Conservation (phyloP, 2,888 invertebrate species). For the Scaeva pyrastri region DNA sequence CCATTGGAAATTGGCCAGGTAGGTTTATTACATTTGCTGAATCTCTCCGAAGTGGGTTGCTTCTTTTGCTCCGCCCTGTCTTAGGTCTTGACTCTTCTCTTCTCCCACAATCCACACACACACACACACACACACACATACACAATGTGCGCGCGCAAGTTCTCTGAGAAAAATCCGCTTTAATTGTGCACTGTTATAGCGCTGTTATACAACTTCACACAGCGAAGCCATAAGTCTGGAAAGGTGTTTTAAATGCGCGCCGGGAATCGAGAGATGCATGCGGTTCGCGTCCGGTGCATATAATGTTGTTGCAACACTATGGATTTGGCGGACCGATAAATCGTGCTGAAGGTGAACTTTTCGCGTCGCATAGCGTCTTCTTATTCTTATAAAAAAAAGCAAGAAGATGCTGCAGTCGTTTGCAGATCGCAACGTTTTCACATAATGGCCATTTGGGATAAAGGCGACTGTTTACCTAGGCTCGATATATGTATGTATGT, state of each 20-base stretch:
- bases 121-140: no score
- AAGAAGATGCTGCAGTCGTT: slow-evolving; percentile 59
- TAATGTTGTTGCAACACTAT: slow-evolving; percentile 64
- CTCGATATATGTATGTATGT: background rate
- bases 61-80: slow-evolving; percentile 64
- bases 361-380: slow-evolving; percentile 66
- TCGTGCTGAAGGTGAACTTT: slow-evolving; percentile 75
- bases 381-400: slow-evolving; percentile 26
- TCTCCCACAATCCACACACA: slow-evolving; percentile 46
- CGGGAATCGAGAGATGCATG: slow-evolving; percentile 58
- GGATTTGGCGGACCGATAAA: slow-evolving; percentile 70
- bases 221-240: slow-evolving; percentile 9
- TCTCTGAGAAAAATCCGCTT: slow-evolving; percentile 65
- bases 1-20: background rate
- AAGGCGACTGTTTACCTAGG: slow-evolving; percentile 35
- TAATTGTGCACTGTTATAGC: slow-evolving; percentile 63
- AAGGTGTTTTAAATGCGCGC: slow-evolving; percentile 69
- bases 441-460: slow-evolving; percentile 68
- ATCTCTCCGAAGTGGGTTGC: slow-evolving; percentile 16
- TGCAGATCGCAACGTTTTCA: slow-evolving; percentile 48
- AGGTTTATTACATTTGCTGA: background rate
- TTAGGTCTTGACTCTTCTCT: slow-evolving; percentile 3
- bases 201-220: slow-evolving; percentile 47
- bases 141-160: slow-evolving; percentile 7
- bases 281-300: slow-evolving; percentile 20